Percentiles rank a stretch among this genome's conserved stretches.
Conservation (phyloP, 2,888 invertebrate species). For the Oxycera nigricornis region DNA sequence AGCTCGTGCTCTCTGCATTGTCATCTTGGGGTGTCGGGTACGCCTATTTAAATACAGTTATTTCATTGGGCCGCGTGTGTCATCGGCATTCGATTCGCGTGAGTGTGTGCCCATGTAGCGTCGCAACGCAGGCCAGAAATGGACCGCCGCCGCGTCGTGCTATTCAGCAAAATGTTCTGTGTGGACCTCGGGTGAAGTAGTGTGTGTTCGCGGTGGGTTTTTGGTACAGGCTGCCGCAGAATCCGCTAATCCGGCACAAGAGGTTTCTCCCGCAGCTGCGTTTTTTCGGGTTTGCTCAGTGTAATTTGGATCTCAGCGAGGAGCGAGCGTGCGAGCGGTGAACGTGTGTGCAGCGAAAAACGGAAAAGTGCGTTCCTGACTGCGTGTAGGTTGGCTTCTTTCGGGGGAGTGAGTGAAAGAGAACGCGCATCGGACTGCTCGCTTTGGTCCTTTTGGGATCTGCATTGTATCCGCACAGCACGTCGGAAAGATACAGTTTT, state of each 20-base stretch:
- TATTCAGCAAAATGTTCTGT: too few relatives aligned
- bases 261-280: conserved; percentile 14
- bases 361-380: background rate
- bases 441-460: background rate
- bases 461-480: background rate
- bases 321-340: background rate
- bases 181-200: background rate
- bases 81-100: conserved; percentile 47
- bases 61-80: conserved; percentile 60
- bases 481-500: too few relatives aligned
- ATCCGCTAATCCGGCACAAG: background rate
- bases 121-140: too few relatives aligned
- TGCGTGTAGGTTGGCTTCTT: background rate
- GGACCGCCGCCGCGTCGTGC: too few relatives aligned
- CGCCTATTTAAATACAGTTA: conserved; percentile 63
- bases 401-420: conserved; percentile 22
- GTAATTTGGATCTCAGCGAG: conserved; percentile 10
- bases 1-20: conserved; percentile 33
- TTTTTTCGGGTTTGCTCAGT: conserved; percentile 21
- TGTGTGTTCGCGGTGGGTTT: background rate
- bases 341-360: background rate
- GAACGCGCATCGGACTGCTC: background rate
- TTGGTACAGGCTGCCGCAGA: conserved; percentile 36
- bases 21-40: conserved; percentile 57
- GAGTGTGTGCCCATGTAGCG: conserved; percentile 36